These are phyloP conservation scores for Liodrosophila aerea DNA, from an alignment of 2,888 invertebrate genomes.

Conservation along the genomic window DNA sequence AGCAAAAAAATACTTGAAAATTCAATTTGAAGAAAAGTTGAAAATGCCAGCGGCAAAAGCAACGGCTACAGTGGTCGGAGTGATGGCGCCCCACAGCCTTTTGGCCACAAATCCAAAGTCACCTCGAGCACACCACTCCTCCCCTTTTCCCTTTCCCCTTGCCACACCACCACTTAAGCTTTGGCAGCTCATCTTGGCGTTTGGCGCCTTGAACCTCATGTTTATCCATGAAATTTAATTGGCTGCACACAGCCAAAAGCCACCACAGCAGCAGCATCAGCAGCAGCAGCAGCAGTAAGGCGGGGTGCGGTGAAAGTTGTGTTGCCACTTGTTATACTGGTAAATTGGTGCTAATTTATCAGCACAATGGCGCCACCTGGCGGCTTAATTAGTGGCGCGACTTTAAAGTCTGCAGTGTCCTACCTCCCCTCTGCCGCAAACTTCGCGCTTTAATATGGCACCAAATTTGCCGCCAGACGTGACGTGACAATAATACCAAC, in stretches of 20 bases:
- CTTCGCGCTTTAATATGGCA: no score
- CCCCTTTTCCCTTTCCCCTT: not conserved
- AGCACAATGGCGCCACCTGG: slow-evolving; percentile 61
- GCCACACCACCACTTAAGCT: not conserved
- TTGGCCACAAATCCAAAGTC: slow-evolving; percentile 59
- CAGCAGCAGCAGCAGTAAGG: slow-evolving; percentile 6
- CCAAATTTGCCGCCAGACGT: slow-evolving; percentile 58
- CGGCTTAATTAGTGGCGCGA: slow-evolving; percentile 51
- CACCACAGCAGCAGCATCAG: slow-evolving; percentile 4
- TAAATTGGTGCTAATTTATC: slow-evolving; percentile 59
- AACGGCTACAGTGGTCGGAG: slow-evolving; percentile 7
- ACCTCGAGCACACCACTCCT: slow-evolving; percentile 20
- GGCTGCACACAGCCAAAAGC: slow-evolving; percentile 54
- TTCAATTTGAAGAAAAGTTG: slow-evolving; percentile 68
- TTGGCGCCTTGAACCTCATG: slow-evolving; percentile 55
- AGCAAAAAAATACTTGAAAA: slow-evolving; percentile 61
- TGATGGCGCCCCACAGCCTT: slow-evolving; percentile 19
- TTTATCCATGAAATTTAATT: slow-evolving; percentile 74
- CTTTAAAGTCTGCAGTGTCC: slow-evolving; percentile 42
- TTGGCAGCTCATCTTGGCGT: slow-evolving; percentile 1
- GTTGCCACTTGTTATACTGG: slow-evolving; percentile 51
- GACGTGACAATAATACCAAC: slow-evolving; percentile 72
- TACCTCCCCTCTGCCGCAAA: slow-evolving; percentile 31
- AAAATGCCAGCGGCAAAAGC: slow-evolving; percentile 50
- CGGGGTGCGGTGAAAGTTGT: slow-evolving; percentile 25